Base-by-base conservation (phyloP, 1,140 invertebrate species). In the Antheraea mylitta region DNA sequence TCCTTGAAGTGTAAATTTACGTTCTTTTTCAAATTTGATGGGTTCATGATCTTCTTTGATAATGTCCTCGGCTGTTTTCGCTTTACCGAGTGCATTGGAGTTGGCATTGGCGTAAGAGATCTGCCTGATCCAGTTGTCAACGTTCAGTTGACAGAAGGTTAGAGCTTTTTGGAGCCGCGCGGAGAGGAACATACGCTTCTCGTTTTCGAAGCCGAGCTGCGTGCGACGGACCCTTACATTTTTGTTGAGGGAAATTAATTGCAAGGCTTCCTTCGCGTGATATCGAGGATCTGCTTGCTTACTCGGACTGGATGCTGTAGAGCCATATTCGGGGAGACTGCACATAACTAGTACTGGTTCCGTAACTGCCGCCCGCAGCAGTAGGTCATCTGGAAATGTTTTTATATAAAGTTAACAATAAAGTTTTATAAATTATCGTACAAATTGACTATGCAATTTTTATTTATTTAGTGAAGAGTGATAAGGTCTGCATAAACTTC, bases 111-210 rank as follows among this genome's bases (percentile, higher is more conserved):
- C 90, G 82, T 92, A 93, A 60, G 91, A 92, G 82, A 93, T 92
- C 83, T 93, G 92, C 78, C 91, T 92, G 81, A 93, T 92, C 92
- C 92, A 92, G 81, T 92, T 91, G 86, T 93, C 92, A 88, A 92
- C 90, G 73, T 94, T 94, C 37, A 94, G 90, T 89, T 94, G 94
- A 88, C 94, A 94, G 85, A 94, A 94, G 83, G 93, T 94, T 69
- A 94, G 89, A 85, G 94, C 93, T 86, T 94, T 94, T 76, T 94
- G 94, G 61, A 94, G 93, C 77, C 93, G 93, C 10, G 93, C 87
- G 79, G 94, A 94, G 70, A 94, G 92, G 77, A 94, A 92, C 93
- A 94, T 94, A 58, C 93, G 86, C 73, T 94, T 94, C 72, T 94
- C 94, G 64, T 83, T 92, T 42, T 94, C 94, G 73, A 93, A 94